These are phyloP conservation scores for Acanthisitta chloris DNA, from an alignment of 2,113 vertebrate genomes.

Conservation along the genomic window DNA sequence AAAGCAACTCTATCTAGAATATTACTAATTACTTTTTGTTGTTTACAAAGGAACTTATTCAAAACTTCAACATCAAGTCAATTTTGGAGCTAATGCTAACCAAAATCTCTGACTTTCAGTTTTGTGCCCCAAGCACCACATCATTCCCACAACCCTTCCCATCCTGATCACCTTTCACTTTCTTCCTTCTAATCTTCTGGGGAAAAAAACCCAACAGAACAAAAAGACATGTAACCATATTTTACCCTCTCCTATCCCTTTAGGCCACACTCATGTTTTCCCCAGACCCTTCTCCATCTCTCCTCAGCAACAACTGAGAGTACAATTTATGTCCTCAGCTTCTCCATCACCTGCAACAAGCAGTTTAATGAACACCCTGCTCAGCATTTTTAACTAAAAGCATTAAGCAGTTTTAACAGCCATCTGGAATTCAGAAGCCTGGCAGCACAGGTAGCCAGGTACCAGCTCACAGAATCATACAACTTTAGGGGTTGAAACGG, in stretches of 20 bases:
- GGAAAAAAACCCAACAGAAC: too few species aligned
- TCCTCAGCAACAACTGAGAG: not conserved
- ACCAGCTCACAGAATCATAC: too few species aligned
- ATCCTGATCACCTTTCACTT: not conserved
- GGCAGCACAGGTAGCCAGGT: not conserved
- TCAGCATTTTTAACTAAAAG: rapidly evolving
- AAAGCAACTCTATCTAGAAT: not conserved
- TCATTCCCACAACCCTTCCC: not conserved
- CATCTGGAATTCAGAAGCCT: not conserved
- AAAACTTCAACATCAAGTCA: not conserved
- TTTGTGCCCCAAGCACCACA: not conserved
- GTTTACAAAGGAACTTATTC: not conserved
- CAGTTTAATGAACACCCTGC: not conserved
- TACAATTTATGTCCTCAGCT: not conserved
- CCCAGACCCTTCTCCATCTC: too few species aligned
- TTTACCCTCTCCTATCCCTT: rapidly evolving
- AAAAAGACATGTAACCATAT: not conserved
- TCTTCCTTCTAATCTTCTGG: not conserved
- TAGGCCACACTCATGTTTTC: not conserved
- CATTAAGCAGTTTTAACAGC: rapidly evolving
- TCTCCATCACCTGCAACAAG: not conserved
- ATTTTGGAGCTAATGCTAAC: not conserved
- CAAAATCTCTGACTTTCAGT: not conserved
- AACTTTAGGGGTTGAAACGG: too few species aligned
- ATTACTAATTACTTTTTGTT: not conserved